Conservation (phyloP, 2,797 vertebrate genomes). For the Leptodactylus fallax region DNA sequence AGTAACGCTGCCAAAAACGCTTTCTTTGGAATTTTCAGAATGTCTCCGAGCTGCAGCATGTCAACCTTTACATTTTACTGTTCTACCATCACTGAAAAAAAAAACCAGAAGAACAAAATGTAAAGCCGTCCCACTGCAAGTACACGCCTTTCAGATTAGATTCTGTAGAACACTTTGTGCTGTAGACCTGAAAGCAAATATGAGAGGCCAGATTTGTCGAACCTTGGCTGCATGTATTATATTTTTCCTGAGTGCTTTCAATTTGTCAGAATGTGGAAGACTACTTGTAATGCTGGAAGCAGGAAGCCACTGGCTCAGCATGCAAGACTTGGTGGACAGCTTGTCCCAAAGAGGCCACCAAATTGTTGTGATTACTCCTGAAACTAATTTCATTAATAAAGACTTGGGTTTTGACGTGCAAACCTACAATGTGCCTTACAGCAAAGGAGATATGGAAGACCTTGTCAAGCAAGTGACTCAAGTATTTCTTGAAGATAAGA, state of each 20-base stretch:
- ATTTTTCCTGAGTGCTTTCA: not conserved
- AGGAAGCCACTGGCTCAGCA: slow-evolving; percentile 26
- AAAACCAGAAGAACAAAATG: slow-evolving; percentile 9
- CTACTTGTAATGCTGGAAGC: not conserved
- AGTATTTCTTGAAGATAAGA: not conserved
- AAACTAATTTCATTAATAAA: not conserved
- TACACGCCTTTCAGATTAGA: not conserved
- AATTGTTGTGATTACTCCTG: not conserved
- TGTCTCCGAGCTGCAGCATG: not conserved
- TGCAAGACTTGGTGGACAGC: slow-evolving; percentile 1
- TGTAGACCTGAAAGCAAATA: not conserved
- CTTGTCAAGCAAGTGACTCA: not conserved
- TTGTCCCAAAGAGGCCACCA: slow-evolving; percentile 10
- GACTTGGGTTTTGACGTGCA: not conserved
- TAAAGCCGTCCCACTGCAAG: not conserved
- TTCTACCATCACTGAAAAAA: not conserved
- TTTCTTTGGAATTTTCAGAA: slow-evolving; percentile 15
- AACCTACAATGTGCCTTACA: not conserved
- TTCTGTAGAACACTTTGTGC: not conserved
- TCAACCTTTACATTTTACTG: slow-evolving; percentile 2
- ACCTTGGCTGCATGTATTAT: not conserved
- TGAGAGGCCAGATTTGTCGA: not conserved
- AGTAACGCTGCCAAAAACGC: not conserved
- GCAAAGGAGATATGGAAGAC: not conserved
- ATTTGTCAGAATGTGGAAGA: slow-evolving; percentile 1